phyloP scores from a whole-genome alignment of 2,797 vertebrate species.

The Nothura maculosa region DNA sequence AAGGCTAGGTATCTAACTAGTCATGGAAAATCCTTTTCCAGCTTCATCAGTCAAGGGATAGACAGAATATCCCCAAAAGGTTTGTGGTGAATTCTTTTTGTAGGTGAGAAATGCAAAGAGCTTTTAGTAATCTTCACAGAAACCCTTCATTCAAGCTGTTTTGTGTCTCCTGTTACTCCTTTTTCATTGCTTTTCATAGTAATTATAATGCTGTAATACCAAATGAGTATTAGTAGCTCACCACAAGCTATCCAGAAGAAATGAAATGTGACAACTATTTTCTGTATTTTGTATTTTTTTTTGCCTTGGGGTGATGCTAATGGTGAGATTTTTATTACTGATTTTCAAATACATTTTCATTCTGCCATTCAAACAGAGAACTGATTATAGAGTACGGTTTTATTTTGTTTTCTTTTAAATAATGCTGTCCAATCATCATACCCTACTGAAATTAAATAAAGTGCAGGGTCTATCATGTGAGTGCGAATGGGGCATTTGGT shows the following conservation, averaged over 20 bases:
- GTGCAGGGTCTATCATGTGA: not conserved
- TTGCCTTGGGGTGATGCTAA: not conserved
- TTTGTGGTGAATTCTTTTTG: constrained; percentile 8
- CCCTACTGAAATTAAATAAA: not conserved
- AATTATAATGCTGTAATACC: constrained; percentile 24
- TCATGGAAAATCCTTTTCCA: not conserved
- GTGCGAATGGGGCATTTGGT: not conserved
- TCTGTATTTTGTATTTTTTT: not conserved
- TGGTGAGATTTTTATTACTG: not conserved
- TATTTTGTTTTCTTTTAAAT: not conserved
- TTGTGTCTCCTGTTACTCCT: not conserved
- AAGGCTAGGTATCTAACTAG: not conserved
- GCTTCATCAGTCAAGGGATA: not conserved
- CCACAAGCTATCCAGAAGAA: not conserved
- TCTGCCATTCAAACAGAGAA: not conserved
- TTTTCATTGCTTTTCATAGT: not conserved
- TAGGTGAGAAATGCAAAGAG: constrained; percentile 42
- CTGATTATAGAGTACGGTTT: not conserved
- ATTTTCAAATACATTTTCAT: not conserved
- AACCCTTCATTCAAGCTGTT: constrained; percentile 29
- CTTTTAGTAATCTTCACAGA: not conserved
- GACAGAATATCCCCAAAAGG: constrained; percentile 24
- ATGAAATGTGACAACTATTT: not conserved
- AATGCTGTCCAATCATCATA: not conserved
- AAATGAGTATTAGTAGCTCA: not conserved